A percentile compares a stretch with the other conserved stretches of the same genome.
phyloP scores from a whole-genome alignment of 1,140 invertebrate genomes.

The Drosophila nebulosa region DNA sequence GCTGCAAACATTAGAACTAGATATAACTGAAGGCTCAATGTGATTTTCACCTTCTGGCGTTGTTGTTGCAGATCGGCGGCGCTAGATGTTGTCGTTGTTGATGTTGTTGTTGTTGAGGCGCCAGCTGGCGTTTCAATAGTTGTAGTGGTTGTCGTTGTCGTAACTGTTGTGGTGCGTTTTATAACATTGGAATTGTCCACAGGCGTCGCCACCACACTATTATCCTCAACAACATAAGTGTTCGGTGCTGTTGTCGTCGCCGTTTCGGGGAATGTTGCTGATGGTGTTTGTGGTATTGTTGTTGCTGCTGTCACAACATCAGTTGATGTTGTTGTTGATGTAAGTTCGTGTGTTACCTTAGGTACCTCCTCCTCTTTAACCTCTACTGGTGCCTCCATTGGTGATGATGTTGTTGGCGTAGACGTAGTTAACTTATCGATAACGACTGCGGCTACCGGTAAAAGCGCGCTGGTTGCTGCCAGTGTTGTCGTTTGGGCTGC shows the following conservation, averaged over 20 bases:
- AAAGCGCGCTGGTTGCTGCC: slow-evolving; percentile 53
- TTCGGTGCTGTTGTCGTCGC: slow-evolving; percentile 25
- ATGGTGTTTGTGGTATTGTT: not conserved
- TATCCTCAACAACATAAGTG: slow-evolving; percentile 10
- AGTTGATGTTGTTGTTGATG: slow-evolving; percentile 2
- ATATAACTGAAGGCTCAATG: slow-evolving; percentile 79
- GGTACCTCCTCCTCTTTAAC: slow-evolving; percentile 1
- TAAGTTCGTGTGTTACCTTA: slow-evolving; percentile 15
- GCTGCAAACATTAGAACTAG: slow-evolving; percentile 78
- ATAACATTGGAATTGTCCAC: slow-evolving; percentile 18
- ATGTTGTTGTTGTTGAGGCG: slow-evolving; percentile 54
- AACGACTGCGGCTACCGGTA: slow-evolving; percentile 60
- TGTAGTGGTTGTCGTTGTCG: slow-evolving; percentile 59
- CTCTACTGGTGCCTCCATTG: slow-evolving; percentile 23
- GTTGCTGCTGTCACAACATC: slow-evolving; percentile 9
- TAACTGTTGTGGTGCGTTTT: slow-evolving; percentile 47
- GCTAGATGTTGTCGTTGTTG: slow-evolving; percentile 47
- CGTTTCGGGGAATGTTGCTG: slow-evolving; percentile 29
- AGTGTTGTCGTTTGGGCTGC: slow-evolving; percentile 64
- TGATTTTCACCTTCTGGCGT: slow-evolving; percentile 80
- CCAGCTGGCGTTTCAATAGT: slow-evolving; percentile 38
- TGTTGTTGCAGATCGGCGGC: slow-evolving; percentile 58
- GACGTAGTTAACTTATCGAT: slow-evolving; percentile 52
- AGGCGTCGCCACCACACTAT: not conserved
- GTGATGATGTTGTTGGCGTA: slow-evolving; percentile 19